Percentiles rank a stretch among this genome's conserved stretches.
These are phyloP conservation scores for Scylla paramamosain DNA, from an alignment of 1,140 invertebrate species.

Conservation along the genomic window DNA sequence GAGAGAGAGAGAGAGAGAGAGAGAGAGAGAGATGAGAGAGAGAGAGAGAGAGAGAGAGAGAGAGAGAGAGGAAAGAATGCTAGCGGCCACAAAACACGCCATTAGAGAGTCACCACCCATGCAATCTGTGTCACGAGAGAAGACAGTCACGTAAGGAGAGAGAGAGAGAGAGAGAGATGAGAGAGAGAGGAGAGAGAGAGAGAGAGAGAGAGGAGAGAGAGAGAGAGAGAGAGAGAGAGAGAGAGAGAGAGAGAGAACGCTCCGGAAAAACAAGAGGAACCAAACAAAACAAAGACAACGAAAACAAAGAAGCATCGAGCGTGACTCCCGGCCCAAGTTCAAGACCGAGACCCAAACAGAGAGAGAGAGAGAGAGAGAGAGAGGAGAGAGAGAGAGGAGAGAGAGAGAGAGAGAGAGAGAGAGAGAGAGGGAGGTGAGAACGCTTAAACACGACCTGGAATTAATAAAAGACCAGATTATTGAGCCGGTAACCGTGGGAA, in stretches of 20 bases:
- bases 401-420: too few species aligned
- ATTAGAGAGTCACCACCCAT: too few species aligned
- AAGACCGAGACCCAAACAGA: too few species aligned
- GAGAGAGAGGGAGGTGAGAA: too few species aligned
- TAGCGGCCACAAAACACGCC: background rate
- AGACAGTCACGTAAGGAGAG: background rate
- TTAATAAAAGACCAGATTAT: too few species aligned
- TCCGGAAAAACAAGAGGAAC: background rate
- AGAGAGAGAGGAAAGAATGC: background rate
- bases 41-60: background rate
- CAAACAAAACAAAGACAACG: background rate
- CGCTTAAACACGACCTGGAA: too few species aligned
- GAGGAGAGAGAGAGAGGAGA: too few species aligned
- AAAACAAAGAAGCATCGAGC: background rate
- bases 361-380: too few species aligned
- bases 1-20: too few species aligned
- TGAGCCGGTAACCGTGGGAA: too few species aligned
- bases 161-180: background rate
- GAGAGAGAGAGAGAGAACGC: slow-evolving; percentile 39
- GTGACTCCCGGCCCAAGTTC: background rate
- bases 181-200: slow-evolving; percentile 46
- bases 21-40: too few species aligned
- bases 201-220: slow-evolving; percentile 38
- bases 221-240: slow-evolving; percentile 50
- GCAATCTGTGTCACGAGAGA: too few species aligned